These are phyloP conservation scores for Microplitis manilae DNA, from an alignment of 2,888 invertebrate genomes.

Conservation along the genomic window DNA sequence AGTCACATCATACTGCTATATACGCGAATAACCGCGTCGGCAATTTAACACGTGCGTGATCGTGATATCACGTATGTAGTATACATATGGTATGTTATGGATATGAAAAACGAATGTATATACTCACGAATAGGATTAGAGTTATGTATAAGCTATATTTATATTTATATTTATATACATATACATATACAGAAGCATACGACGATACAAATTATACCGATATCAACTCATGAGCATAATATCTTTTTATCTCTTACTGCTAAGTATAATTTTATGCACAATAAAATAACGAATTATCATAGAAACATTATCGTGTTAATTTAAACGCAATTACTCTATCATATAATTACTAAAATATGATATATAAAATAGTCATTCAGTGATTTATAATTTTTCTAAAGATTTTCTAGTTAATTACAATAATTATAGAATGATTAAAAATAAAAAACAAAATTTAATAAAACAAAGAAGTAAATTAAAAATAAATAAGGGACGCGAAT, in stretches of 20 bases:
- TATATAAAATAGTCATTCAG: too few species aligned
- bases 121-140: background rate
- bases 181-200: background rate
- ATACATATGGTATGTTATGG: constrained; percentile 35
- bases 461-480: too few species aligned
- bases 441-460: background rate
- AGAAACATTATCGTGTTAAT: background rate
- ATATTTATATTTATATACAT: constrained; percentile 1
- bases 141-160: constrained; percentile 11
- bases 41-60: constrained; percentile 60
- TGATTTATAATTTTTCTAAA: background rate
- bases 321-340: too few species aligned
- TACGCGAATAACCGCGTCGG: constrained; percentile 52
- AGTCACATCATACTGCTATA: constrained; percentile 6
- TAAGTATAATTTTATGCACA: background rate
- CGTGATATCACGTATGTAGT: constrained; percentile 45
- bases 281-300: background rate
- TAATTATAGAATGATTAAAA: background rate
- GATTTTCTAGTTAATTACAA: constrained; percentile 10
- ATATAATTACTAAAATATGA: too few species aligned
- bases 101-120: constrained; percentile 7
- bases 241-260: background rate
- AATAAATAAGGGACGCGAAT: constrained; percentile 27
- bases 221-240: background rate
- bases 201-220: background rate